These are phyloP conservation scores for Pteropus rufus DNA, from an alignment of 2,797 vertebrate genomes.

Conservation along the genomic window DNA sequence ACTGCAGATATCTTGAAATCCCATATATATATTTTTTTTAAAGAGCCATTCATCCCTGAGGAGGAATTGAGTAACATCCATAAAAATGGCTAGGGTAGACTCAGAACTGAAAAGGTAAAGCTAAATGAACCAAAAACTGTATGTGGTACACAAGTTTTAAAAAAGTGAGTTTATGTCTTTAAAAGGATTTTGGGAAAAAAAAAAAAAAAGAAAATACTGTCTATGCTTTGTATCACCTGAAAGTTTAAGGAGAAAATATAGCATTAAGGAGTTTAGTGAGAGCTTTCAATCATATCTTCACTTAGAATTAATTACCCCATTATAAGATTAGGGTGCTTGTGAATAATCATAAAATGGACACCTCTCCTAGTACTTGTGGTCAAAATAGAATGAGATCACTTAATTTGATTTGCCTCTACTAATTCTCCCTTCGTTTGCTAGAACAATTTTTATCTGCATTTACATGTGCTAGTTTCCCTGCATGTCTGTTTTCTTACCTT, in stretches of 20 bases:
- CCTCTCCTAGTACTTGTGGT: neutral
- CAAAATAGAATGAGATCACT: neutral
- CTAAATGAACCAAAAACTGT: neutral
- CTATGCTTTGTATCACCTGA: neutral
- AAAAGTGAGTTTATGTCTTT: neutral
- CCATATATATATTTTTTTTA: neutral
- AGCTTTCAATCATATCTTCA: neutral
- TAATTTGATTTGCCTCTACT: neutral
- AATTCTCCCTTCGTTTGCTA: neutral
- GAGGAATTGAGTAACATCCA: neutral
- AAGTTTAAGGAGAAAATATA: neutral
- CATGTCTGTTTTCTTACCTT: neutral
- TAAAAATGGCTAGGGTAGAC: neutral
- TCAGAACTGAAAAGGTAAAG: neutral
- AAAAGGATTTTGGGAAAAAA: neutral
- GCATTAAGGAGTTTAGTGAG: neutral
- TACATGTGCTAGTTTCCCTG: neutral
- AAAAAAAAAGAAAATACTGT: neutral
- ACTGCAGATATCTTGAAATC: neutral
- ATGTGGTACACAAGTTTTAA: neutral
- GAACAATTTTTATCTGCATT: neutral
- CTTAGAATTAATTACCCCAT: neutral
- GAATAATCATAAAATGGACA: neutral
- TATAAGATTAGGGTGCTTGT: neutral
- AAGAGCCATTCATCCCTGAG: neutral